phyloP scores from a whole-genome alignment of 2,888 invertebrate genomes.

The Taenaris catops region DNA sequence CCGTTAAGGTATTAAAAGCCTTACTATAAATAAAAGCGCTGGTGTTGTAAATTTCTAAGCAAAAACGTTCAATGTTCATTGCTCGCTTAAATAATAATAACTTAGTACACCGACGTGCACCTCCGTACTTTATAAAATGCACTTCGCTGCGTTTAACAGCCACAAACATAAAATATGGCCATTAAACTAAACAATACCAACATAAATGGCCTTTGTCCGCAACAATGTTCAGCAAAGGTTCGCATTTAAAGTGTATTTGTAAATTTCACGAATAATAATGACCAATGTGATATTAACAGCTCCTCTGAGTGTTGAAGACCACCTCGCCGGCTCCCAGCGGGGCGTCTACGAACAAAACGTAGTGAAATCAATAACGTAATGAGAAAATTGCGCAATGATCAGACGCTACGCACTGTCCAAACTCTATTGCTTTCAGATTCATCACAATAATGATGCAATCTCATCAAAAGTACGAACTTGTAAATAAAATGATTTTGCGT shows the following conservation, averaged over 20 bases:
- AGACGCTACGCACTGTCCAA: constrained; percentile 41
- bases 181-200: constrained; percentile 35
- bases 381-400: constrained; percentile 65
- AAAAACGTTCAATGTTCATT: constrained; percentile 23
- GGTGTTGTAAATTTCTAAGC: constrained; percentile 19
- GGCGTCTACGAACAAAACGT: constrained; percentile 56
- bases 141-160: constrained; percentile 30
- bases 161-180: constrained; percentile 34
- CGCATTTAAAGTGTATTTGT: constrained; percentile 25
- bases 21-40: constrained; percentile 14
- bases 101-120: constrained; percentile 22
- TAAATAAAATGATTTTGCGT: no score
- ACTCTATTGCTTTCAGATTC: constrained; percentile 33
- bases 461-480: constrained; percentile 13
- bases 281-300: constrained; percentile 27
- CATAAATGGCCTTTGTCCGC: constrained; percentile 33
- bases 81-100: constrained; percentile 26
- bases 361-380: constrained; percentile 74
- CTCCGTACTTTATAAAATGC: constrained; percentile 26
- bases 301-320: constrained; percentile 31
- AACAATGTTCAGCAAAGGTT: constrained; percentile 29
- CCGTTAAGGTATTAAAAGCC: constrained; percentile 15
- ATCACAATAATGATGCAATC: constrained; percentile 34
- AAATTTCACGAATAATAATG: constrained; percentile 31
- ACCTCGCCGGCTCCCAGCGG: constrained; percentile 44